phyloP scores from a whole-genome alignment of 2,113 vertebrate genomes.

The Oncorhynchus mykiss region DNA sequence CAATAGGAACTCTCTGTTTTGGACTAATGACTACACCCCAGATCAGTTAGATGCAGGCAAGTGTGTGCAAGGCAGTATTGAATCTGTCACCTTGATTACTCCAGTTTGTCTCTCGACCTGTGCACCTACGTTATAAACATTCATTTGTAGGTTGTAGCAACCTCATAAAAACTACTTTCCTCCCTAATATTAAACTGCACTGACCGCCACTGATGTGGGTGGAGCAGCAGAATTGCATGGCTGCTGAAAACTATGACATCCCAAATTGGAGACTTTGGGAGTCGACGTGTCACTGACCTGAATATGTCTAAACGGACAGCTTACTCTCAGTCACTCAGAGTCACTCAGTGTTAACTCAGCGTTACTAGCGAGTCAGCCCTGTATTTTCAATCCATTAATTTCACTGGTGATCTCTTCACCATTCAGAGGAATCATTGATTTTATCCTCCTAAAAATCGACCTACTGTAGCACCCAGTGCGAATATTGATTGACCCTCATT shows the following conservation, averaged over 20 bases:
- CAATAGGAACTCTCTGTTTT: too few species aligned
- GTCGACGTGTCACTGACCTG: constrained; percentile 50
- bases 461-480: not conserved
- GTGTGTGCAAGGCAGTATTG: too few species aligned
- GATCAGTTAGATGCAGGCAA: too few species aligned
- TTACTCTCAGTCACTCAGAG: constrained; percentile 38
- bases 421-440: not conserved
- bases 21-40: too few species aligned
- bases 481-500: not conserved
- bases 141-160: too few species aligned
- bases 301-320: constrained; percentile 49
- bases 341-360: constrained; percentile 27
- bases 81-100: too few species aligned
- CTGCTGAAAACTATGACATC: constrained; percentile 54
- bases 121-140: too few species aligned
- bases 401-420: not conserved
- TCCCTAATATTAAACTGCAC: too few species aligned
- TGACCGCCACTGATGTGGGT: too few species aligned
- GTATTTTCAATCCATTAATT: constrained; percentile 22
- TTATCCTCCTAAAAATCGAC: not conserved
- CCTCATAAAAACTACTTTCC: too few species aligned
- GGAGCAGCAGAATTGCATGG: constrained; percentile 30
- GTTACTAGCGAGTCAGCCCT: constrained; percentile 5
- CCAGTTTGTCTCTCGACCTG: too few species aligned
- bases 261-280: constrained; percentile 26